Evolutionary conservation across 2,797 vertebrate species (phyloP).

Genomic region (Chaunax sp.): DNA sequence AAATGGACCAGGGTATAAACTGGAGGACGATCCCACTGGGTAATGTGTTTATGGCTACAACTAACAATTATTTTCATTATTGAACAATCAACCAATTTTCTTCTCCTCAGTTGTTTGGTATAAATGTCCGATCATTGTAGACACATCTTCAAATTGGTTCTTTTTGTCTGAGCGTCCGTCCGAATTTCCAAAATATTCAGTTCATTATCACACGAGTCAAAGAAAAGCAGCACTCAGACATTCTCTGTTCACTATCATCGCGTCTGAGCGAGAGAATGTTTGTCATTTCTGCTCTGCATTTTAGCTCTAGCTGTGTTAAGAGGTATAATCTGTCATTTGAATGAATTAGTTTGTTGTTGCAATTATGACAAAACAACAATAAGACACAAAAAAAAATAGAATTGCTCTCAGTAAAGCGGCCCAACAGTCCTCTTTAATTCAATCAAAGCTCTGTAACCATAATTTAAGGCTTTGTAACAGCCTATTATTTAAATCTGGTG

Average conservation of each 20-base stretch:
- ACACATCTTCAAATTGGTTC: background rate
- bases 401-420: too few species aligned
- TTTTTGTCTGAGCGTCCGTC: background rate
- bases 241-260: background rate
- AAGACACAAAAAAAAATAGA: too few species aligned
- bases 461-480: too few species aligned
- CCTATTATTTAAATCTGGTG: too few species aligned
- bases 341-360: too few species aligned
- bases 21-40: too few species aligned
- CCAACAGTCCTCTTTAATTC: too few species aligned
- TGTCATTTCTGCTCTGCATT: background rate
- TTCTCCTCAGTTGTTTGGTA: background rate
- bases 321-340: background rate
- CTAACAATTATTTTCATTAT: background rate
- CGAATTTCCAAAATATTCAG: background rate
- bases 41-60: too few species aligned
- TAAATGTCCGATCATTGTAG: background rate
- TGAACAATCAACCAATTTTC: background rate
- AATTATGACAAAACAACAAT: background rate
- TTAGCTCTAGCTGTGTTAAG: background rate
- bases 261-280: background rate
- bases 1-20: background rate
- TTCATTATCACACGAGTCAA: background rate
- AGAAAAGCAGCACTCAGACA: background rate
- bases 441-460: too few species aligned